Base-by-base conservation (phyloP, 2,797 vertebrate genomes). In the Lophius americanus region DNA sequence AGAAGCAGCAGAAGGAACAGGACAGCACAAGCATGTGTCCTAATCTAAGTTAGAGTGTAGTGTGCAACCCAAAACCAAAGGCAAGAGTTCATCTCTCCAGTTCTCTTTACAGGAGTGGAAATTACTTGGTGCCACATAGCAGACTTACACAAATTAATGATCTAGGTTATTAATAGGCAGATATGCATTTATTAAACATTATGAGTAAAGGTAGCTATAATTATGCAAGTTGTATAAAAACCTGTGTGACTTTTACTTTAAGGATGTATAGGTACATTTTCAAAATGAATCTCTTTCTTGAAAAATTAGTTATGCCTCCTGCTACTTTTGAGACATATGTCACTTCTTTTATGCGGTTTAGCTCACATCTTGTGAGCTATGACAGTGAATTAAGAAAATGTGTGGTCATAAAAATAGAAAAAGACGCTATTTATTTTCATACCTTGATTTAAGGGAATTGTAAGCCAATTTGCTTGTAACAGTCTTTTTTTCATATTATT, bases 121-220 rank as follows among this genome's bases (percentile, higher is more conserved):
- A 91, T 91, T 78, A 91, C 87, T 88, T 70, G 38, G 75, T 90
- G 90, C 88, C 91, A 71, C 85, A 84, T 81, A 77, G 84, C 82
- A 83, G 90, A 91, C 91, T 92, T 89, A 89, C 80, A 91, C 85
- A 89, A 92, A 92, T 92, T 87, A 92, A 91, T 91, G 88, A 85
- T 64, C 75, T 23, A 64, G 57, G 84, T 90, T 92, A 93, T 92
- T 93, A 91, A 92, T 93, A 91, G 88, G 79, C 71, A 60, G 81
- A 76, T 82, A 84, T 86, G 88, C 90, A 90, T 92, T 85, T 92
- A 92, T 93, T 91, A 92, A 91, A 89, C 88, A 91, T 85, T 83
- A 89, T 85, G 89, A 91, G 86, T 91, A 92, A 92, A 92, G 88
- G 91, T 92, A 92, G 81, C 86, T 91, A 92, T 92, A 92, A 93